Percentiles rank a stretch among this genome's conserved stretches.
Conservation (phyloP, 2,888 invertebrate genomes). For the Drosophila atripex region DNA sequence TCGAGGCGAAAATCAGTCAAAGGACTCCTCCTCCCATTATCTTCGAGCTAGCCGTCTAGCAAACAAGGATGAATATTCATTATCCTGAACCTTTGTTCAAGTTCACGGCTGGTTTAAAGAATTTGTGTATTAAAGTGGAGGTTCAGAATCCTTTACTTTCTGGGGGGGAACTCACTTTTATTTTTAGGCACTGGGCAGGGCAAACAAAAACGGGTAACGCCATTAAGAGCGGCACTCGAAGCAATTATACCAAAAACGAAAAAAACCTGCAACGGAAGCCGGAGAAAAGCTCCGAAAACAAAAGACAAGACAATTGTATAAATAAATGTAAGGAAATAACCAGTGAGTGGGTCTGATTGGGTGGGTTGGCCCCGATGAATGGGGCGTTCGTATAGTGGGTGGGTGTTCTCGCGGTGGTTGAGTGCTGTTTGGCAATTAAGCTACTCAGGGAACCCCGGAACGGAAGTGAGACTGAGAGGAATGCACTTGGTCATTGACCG, state of each 20-base stretch:
- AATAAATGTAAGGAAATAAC: constrained; percentile 51
- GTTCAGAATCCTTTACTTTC: constrained; percentile 16
- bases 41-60: not conserved
- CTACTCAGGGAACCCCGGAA: constrained; percentile 5
- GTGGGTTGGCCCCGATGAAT: constrained; percentile 1
- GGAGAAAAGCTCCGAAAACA: constrained; percentile 15
- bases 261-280: constrained; percentile 11
- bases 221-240: constrained; percentile 23
- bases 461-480: constrained; percentile 10
- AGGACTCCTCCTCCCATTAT: not conserved
- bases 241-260: constrained; percentile 32
- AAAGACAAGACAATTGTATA: constrained; percentile 47
- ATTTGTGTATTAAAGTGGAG: constrained; percentile 6
- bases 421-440: constrained; percentile 31
- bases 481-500: constrained; percentile 26
- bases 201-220: constrained; percentile 12
- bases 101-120: constrained; percentile 14
- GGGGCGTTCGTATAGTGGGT: not conserved
- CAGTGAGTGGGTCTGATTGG: constrained; percentile 25
- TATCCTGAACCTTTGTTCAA: constrained; percentile 4
- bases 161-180: constrained; percentile 2
- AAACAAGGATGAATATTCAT: constrained; percentile 2
- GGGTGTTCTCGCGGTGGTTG: not conserved
- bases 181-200: constrained; percentile 13
- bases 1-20: constrained; percentile 7